Evolutionary conservation across 1,140 invertebrate species (phyloP).

Genomic region (Aphaenogaster ashmeadi): DNA sequence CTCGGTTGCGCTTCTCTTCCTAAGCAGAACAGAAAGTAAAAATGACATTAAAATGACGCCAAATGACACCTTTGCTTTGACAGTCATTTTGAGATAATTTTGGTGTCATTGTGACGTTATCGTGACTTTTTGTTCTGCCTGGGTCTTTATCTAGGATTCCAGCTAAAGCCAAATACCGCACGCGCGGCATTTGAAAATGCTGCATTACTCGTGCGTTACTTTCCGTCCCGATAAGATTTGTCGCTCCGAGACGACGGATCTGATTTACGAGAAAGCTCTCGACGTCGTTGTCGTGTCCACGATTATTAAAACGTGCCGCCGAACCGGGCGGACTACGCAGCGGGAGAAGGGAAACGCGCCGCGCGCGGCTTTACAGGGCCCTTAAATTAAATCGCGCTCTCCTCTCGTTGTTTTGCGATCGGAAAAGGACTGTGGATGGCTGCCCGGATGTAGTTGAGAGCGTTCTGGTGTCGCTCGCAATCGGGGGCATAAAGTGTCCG

Average conservation of each 20-base stretch:
- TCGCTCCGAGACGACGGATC: conserved; percentile 58
- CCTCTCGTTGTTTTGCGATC: conserved; percentile 79
- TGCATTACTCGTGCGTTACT: background rate
- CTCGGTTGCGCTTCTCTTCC: too few relatives aligned
- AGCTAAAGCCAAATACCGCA: background rate
- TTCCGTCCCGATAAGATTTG: conserved; percentile 57
- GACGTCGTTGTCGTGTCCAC: conserved; percentile 58
- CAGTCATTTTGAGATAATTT: too few relatives aligned
- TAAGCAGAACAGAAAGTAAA: too few relatives aligned
- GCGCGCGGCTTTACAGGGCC: conserved; percentile 69
- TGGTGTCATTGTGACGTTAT: too few relatives aligned
- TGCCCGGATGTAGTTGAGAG: conserved; percentile 80
- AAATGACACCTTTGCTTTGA: too few relatives aligned
- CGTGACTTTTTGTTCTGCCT: too few relatives aligned
- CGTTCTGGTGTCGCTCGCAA: conserved; percentile 87
- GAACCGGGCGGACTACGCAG: conserved; percentile 65
- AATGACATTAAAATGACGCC: too few relatives aligned
- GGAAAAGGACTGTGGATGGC: conserved; percentile 72
- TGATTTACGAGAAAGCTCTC: conserved; percentile 72
- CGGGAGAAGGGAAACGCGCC: conserved; percentile 64
- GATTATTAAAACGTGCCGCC: conserved; percentile 79
- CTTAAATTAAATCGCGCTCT: conserved; percentile 82
- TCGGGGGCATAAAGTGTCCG: conserved; percentile 87
- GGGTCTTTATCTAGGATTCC: too few relatives aligned
- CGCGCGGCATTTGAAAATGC: background rate